Conservation (phyloP, 2,797 vertebrate species). For the Steatocranus sp. region DNA sequence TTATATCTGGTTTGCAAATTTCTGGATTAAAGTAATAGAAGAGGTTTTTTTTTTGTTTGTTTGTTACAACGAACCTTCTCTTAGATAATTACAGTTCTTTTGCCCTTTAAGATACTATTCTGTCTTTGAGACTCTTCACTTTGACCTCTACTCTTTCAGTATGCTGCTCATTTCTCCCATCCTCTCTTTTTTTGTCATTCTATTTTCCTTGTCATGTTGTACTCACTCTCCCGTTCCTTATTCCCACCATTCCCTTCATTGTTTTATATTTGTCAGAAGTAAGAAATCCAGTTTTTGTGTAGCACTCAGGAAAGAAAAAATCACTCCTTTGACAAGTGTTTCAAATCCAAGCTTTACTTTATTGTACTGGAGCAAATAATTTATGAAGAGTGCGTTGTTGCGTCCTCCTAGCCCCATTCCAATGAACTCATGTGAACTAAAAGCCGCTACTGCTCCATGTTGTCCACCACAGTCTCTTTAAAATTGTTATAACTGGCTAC, state of each 20-base stretch:
- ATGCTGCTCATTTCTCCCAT: background rate
- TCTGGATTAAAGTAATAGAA: background rate
- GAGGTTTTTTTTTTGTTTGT: background rate
- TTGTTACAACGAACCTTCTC: background rate
- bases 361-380: slow-evolving; percentile 48
- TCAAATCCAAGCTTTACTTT: slow-evolving; percentile 39
- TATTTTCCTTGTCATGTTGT: slow-evolving; percentile 12
- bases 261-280: slow-evolving; percentile 20
- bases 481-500: slow-evolving; percentile 35
- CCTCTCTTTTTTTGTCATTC: slow-evolving; percentile 10
- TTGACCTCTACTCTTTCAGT: background rate
- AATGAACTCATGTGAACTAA: background rate
- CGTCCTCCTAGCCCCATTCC: slow-evolving; percentile 7
- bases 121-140: background rate
- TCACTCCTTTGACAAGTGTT: slow-evolving; percentile 36
- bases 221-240: background rate
- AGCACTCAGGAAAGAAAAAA: background rate
- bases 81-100: background rate
- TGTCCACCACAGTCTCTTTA: background rate
- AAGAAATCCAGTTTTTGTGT: slow-evolving; percentile 31
- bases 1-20: background rate
- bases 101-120: background rate
- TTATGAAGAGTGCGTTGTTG: slow-evolving; percentile 56
- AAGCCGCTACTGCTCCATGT: background rate
- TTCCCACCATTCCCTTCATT: background rate